Base-by-base conservation (phyloP, 2,113 vertebrate genomes). In the Barbus barbus region DNA sequence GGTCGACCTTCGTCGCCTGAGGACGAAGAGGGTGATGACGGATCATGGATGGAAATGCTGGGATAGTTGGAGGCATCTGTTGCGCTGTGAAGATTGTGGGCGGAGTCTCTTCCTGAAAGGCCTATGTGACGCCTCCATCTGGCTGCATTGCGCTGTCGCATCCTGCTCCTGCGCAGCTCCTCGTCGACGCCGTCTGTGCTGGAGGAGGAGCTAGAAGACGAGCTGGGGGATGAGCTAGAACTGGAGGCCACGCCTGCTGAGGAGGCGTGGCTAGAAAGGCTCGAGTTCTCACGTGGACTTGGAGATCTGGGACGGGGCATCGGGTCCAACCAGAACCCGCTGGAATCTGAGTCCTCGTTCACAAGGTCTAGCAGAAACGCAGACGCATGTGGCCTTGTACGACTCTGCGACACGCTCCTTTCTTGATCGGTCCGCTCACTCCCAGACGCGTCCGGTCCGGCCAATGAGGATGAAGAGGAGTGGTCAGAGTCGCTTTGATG, bases 31-130 rank as follows among this genome's bases (percentile, higher is more conserved):
- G 95, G 95, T 56, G 96, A 96, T 16, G 96, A 96, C 22, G 95
- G 90, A 84, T 99, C 97, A 0, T 97, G 96, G 2, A 98, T 90
- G 74, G 96, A 95, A 92, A 98, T 97, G 65, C 97, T 97, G 0
- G 97, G 97, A 89, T 98, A 98, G 78, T 93, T 96, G 86, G 95
- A 96, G 87, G 96, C 94, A 91, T 99, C 97, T n/a, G 96, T 93
- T 20, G 96, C 96, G 24, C 96, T 84, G 26, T 96, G 96, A 81
- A 94, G 83, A 18, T 95, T 91, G 1, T 93, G 93, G 0, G 93
- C 58, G 0, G 93, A 92, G 80, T 93, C 92, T 36, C 94, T 90
- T n/a, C 84, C 91, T 14, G 90, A 92, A 13, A 92, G 90, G 0
- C 89, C 83, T 87, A 96, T 95, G 71, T 96, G 95, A 0, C 95